These are phyloP conservation scores for Epizoanthus illoricatus DNA, from an alignment of 92 coral and sea anemone genomes.

Conservation along the genomic window DNA sequence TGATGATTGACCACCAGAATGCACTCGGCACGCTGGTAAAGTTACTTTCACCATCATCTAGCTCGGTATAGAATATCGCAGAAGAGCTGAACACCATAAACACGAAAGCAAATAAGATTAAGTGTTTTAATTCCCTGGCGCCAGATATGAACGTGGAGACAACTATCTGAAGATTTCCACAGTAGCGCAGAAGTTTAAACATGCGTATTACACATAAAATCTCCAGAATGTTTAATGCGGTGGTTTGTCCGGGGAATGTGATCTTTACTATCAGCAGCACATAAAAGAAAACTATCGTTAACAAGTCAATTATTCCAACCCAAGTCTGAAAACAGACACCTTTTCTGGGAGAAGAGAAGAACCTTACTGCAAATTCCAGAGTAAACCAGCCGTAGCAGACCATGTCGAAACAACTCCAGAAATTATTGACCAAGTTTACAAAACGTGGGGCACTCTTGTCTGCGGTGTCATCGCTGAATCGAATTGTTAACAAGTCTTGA, in stretches of 20 bases:
- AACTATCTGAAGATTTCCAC: slow-evolving; percentile 65
- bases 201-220: slow-evolving; percentile 68
- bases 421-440: slow-evolving; percentile 27
- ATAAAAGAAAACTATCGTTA: slow-evolving; percentile 67
- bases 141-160: slow-evolving; percentile 73
- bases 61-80: slow-evolving; percentile 68
- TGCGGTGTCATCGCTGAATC: neutral
- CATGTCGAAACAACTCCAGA: slow-evolving; percentile 73
- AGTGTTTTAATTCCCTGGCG: slow-evolving; percentile 62
- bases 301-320: slow-evolving; percentile 70
- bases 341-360: slow-evolving; percentile 77
- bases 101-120: slow-evolving; percentile 58
- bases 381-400: slow-evolving; percentile 87
- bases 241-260: slow-evolving; percentile 58
- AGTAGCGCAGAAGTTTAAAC: slow-evolving; percentile 75
- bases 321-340: slow-evolving; percentile 62
- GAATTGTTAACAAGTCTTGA: slow-evolving; percentile 25
- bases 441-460: slow-evolving; percentile 4
- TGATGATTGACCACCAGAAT: slow-evolving; percentile 89
- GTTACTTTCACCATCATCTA: slow-evolving; percentile 34
- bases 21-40: slow-evolving; percentile 79
- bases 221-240: slow-evolving; percentile 46
- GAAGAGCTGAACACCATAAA: slow-evolving; percentile 69
- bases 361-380: slow-evolving; percentile 69
- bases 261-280: slow-evolving; percentile 58